A percentile compares a stretch with the other conserved stretches of the same genome.
Evolutionary conservation across 2,113 vertebrate genomes (phyloP).

Genomic region (Nyctibius bracteatus): DNA sequence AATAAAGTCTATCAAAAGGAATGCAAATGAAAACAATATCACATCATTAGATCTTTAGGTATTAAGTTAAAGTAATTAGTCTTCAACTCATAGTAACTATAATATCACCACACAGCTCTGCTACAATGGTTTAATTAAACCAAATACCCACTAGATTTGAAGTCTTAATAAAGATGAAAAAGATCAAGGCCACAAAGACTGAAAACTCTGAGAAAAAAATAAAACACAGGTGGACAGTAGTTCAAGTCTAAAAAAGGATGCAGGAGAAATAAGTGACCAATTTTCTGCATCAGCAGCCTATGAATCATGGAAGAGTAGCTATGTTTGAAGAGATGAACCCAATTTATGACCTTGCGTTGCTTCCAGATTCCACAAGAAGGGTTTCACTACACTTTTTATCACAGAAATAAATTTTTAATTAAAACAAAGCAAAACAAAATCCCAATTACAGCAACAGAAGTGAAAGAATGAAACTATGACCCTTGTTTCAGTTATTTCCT

Average conservation of each 20-base stretch:
- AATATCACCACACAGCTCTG: background rate
- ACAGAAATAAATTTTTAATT: background rate
- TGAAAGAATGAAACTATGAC: background rate
- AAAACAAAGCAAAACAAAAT: background rate
- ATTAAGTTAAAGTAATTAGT: slow-evolving; percentile 51
- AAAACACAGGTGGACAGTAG: background rate
- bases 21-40: slow-evolving; percentile 33
- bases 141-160: slow-evolving; percentile 28
- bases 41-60: slow-evolving; percentile 39
- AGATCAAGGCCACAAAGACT: background rate
- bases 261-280: background rate
- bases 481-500: background rate
- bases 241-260: background rate
- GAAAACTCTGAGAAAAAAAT: background rate
- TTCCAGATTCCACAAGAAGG: background rate
- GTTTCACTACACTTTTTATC: background rate
- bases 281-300: background rate
- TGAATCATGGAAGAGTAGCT: background rate
- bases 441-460: background rate
- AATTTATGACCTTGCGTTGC: background rate
- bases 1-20: slow-evolving; percentile 22
- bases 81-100: background rate
- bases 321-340: background rate
- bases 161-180: slow-evolving; percentile 23
- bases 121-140: slow-evolving; percentile 32